Percentiles rank a stretch among this genome's conserved stretches.
phyloP scores from a whole-genome alignment of 2,113 vertebrate genomes.

The Etheostoma spectabile region DNA sequence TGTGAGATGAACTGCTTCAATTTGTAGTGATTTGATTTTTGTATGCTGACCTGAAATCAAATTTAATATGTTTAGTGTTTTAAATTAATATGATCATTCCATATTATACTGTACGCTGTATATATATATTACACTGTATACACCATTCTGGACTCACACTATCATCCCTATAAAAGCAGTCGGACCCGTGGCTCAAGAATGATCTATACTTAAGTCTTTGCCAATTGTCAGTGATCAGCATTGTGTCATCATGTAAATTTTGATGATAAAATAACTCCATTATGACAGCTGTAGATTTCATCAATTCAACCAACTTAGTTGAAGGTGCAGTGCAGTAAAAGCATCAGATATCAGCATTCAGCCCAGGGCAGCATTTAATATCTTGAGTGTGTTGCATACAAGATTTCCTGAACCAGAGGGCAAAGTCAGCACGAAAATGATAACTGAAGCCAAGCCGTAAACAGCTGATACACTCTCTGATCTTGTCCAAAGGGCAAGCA shows the following conservation, averaged over 20 bases:
- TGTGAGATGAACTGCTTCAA: constrained; percentile 9
- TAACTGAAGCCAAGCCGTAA: constrained; percentile 30
- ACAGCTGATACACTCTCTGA: constrained; percentile 36
- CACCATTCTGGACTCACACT: too few relatives aligned
- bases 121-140: too few relatives aligned
- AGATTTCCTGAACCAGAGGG: constrained; percentile 3
- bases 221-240: background rate
- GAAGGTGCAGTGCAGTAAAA: constrained; percentile 11
- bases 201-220: background rate
- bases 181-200: too few relatives aligned
- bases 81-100: too few relatives aligned
- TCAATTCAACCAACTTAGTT: background rate
- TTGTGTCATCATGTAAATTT: background rate
- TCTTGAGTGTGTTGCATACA: background rate
- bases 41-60: too few relatives aligned
- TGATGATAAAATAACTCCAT: constrained; percentile 8
- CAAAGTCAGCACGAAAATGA: constrained; percentile 46
- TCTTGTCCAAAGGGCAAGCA: constrained; percentile 78
- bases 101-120: too few relatives aligned
- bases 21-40: background rate
- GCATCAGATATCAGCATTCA: background rate
- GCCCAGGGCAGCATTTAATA: constrained; percentile 2
- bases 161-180: too few relatives aligned
- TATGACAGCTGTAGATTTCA: background rate
- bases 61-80: too few relatives aligned